Percentiles rank a stretch among this genome's conserved stretches.
Conservation (phyloP, 2,113 vertebrate genomes). For the Pomatostomus ruficeps region DNA sequence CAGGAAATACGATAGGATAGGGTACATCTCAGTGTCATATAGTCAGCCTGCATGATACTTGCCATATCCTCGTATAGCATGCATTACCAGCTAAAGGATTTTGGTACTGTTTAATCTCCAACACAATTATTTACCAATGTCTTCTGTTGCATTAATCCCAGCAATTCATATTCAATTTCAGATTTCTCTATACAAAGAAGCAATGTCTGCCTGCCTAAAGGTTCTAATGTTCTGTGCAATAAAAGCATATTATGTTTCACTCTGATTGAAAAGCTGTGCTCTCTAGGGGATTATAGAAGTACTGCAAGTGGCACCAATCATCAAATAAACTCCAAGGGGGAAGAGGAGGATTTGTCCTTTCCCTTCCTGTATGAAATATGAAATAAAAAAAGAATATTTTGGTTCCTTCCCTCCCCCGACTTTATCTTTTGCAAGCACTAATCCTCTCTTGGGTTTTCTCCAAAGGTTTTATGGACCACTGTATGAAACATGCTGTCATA, state of each 20-base stretch:
- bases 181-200: neutral
- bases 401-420: neutral
- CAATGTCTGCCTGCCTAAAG: neutral
- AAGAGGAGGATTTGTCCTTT: neutral
- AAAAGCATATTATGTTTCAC: neutral
- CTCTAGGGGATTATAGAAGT: neutral
- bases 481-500: conserved; percentile 1
- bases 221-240: neutral
- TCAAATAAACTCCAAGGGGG: neutral
- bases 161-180: neutral
- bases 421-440: conserved; percentile 16
- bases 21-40: neutral
- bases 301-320: neutral
- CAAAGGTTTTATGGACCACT: neutral
- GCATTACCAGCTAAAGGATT: neutral
- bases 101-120: neutral
- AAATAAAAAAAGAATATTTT: neutral
- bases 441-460: conserved; percentile 21
- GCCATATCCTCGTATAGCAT: neutral
- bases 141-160: neutral
- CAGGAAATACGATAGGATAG: neutral
- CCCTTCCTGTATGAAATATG: neutral
- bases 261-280: conserved; percentile 17
- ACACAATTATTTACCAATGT: neutral
- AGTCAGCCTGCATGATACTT: neutral